phyloP scores from a whole-genome alignment of 2,888 invertebrate species.

The Drosophila picticornis region DNA sequence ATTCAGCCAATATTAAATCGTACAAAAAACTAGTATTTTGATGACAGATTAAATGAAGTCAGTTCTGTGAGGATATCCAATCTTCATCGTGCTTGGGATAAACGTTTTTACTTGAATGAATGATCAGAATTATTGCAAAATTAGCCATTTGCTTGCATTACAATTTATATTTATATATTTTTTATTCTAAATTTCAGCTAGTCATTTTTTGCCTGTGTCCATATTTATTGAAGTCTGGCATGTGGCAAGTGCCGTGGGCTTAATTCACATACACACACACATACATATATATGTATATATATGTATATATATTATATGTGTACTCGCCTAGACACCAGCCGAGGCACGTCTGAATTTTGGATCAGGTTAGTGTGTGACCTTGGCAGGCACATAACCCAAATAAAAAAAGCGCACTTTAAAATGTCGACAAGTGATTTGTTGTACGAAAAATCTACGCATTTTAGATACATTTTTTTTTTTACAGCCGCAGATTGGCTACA shows the following conservation, averaged over 20 bases:
- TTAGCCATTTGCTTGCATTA: neutral
- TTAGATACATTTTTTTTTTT: neutral
- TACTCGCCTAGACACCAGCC: conserved; percentile 9
- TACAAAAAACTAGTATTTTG: neutral
- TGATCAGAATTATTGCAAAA: neutral
- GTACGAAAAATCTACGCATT: neutral
- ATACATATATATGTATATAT: neutral
- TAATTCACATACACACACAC: conserved; percentile 4
- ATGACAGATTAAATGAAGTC: neutral
- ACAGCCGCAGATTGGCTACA: neutral
- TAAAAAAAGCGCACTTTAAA: neutral
- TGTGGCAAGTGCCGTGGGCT: conserved; percentile 43
- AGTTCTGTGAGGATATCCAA: neutral
- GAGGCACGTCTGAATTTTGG: conserved; percentile 15
- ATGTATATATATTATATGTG: no score
- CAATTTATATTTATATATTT: neutral
- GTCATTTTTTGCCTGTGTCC: neutral
- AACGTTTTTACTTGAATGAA: neutral
- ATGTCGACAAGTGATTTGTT: neutral
- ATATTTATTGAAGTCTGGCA: conserved; percentile 17
- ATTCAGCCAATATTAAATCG: neutral
- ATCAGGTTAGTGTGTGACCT: conserved; percentile 44
- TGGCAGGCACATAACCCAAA: conserved; percentile 23
- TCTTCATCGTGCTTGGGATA: neutral
- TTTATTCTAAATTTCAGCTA: neutral